A percentile compares a stretch with the other conserved stretches of the same genome.
phyloP scores from a whole-genome alignment of 2,113 vertebrate species.

The Amblyopsis rosae region DNA sequence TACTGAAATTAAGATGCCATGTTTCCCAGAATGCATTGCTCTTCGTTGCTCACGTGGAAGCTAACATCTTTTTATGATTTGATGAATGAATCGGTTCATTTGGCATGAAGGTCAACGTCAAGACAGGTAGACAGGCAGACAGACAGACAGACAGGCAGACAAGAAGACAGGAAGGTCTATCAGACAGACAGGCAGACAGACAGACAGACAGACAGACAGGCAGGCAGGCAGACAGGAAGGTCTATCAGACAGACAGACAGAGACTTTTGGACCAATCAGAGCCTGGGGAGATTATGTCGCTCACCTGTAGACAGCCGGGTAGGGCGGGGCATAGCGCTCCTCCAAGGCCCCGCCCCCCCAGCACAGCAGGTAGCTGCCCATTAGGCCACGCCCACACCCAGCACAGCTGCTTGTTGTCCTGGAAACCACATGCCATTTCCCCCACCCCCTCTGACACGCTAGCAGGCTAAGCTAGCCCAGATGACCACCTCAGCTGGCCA shows the following conservation, averaged over 20 bases:
- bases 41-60: too few species aligned
- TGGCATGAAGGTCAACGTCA: neutral
- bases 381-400: slow-evolving; percentile 28
- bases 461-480: neutral
- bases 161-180: too few species aligned
- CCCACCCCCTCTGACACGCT: neutral
- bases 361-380: slow-evolving; percentile 76
- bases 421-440: slow-evolving; percentile 3
- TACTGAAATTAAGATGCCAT: too few species aligned
- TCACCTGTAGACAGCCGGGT: slow-evolving; percentile 75
- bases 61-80: neutral
- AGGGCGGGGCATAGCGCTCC: slow-evolving; percentile 68
- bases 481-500: neutral
- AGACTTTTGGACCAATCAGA: neutral
- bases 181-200: too few species aligned
- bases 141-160: neutral
- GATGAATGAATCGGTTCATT: neutral
- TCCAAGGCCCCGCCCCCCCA: slow-evolving; percentile 74
- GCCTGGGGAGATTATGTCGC: slow-evolving; percentile 23
- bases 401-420: slow-evolving; percentile 10
- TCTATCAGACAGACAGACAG: neutral
- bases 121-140: slow-evolving; percentile 5
- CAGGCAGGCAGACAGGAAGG: too few species aligned
- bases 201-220: too few species aligned
- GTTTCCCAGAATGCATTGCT: too few species aligned